phyloP scores from a whole-genome alignment of 2,888 invertebrate species.

The Mechanitis mazaeus region DNA sequence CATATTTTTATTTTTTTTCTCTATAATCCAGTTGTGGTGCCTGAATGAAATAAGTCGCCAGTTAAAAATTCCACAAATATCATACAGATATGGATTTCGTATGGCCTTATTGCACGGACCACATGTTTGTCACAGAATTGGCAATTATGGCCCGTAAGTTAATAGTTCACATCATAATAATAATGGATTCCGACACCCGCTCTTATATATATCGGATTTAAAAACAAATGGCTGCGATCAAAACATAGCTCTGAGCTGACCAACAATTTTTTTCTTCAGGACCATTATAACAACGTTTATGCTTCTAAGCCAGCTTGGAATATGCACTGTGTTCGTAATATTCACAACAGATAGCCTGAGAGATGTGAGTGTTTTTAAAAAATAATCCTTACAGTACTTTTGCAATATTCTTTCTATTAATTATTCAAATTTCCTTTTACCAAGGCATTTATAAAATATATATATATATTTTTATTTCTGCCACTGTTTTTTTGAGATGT shows the following conservation, averaged over 20 bases:
- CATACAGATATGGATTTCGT: slow-evolving; percentile 57
- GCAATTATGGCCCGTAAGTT: slow-evolving; percentile 48
- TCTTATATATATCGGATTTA: no score
- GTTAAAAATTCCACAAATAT: slow-evolving; percentile 45
- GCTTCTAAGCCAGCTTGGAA: slow-evolving; percentile 54
- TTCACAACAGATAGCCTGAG: slow-evolving; percentile 53
- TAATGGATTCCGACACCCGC: no score
- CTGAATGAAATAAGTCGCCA: slow-evolving; percentile 49
- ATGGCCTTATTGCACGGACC: slow-evolving; percentile 53
- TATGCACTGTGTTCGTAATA: slow-evolving; percentile 51
- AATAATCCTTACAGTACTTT: neutral
- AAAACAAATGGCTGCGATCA: no score
- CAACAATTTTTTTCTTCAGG: slow-evolving; percentile 34
- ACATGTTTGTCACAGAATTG: slow-evolving; percentile 35
- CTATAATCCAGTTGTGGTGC: slow-evolving; percentile 39
- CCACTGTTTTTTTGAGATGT: no score
- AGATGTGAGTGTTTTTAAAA: slow-evolving; percentile 46
- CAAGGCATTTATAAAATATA: no score
- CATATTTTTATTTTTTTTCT: no score
- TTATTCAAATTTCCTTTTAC: no score
- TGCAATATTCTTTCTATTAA: no score
- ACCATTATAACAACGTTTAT: slow-evolving; percentile 46
- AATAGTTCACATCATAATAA: no score
- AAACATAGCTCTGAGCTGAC: no score
- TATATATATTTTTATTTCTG: no score